A percentile compares a stretch with the other conserved stretches of the same genome.
These are phyloP conservation scores for Eupelmus urozonus DNA, from an alignment of 2,888 invertebrate species.

Conservation along the genomic window DNA sequence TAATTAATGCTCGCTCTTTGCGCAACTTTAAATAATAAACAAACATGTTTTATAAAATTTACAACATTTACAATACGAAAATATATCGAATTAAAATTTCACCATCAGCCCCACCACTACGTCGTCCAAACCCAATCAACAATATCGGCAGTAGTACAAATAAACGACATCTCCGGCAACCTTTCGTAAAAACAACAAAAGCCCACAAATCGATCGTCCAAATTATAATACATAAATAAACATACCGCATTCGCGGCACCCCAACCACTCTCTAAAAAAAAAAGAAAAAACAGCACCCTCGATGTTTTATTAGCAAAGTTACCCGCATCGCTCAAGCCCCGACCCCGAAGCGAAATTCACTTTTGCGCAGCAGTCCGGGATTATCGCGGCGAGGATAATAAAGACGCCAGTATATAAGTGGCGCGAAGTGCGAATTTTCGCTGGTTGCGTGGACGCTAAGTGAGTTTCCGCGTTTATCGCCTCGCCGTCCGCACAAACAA, in stretches of 20 bases:
- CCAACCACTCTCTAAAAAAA: background rate
- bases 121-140: no score
- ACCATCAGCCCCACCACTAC: no score
- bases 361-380: conserved; percentile 7
- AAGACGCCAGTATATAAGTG: conserved; percentile 47
- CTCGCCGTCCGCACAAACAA: conserved; percentile 47
- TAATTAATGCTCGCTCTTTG: no score
- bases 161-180: no score
- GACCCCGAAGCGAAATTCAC: conserved; percentile 35
- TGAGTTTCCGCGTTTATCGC: conserved; percentile 57
- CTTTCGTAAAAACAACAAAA: no score
- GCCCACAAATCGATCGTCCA: background rate
- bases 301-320: conserved; percentile 43
- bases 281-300: background rate
- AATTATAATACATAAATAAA: conserved; percentile 10
- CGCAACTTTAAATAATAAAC: no score
- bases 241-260: background rate
- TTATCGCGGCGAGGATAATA: conserved; percentile 42
- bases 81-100: no score
- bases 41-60: no score
- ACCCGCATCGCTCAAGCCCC: conserved; percentile 38
- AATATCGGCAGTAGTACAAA: no score
- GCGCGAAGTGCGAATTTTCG: conserved; percentile 6
- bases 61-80: no score
- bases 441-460: conserved; percentile 39